Evolutionary conservation across 2,113 vertebrate genomes (phyloP).

Genomic region (Cephalophus harveyi): DNA sequence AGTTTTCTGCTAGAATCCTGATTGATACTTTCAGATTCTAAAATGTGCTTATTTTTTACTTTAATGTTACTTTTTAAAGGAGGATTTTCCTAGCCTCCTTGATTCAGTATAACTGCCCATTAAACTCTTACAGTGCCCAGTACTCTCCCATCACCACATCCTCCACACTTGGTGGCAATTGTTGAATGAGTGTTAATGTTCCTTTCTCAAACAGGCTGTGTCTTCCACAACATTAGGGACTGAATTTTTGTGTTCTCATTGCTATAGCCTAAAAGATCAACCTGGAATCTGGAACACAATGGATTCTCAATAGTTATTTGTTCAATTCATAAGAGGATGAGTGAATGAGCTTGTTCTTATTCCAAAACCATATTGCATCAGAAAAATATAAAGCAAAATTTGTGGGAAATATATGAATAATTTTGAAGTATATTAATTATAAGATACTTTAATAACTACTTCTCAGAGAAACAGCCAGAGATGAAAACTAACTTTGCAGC

Average conservation of each 20-base stretch:
- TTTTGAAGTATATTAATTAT: not conserved
- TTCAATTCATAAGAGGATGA: not conserved
- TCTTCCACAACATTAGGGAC: not conserved
- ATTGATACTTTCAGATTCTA: not conserved
- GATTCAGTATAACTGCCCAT: not conserved
- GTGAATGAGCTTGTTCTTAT: not conserved
- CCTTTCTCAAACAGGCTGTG: not conserved
- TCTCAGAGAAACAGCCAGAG: not conserved
- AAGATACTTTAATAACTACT: not conserved
- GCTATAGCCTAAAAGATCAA: not conserved
- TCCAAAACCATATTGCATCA: not conserved
- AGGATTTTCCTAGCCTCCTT: not conserved
- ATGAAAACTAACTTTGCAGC: not conserved
- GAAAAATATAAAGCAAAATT: conserved; percentile 32
- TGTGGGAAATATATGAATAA: not conserved
- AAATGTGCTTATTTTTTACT: not conserved
- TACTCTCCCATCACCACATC: not conserved
- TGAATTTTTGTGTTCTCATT: not conserved
- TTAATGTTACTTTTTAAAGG: not conserved
- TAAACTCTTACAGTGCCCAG: not conserved
- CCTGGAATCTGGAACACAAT: not conserved
- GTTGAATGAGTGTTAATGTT: not conserved
- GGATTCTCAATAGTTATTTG: not conserved
- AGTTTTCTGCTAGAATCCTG: not conserved
- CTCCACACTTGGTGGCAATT: not conserved